Evolutionary conservation across 2,113 vertebrate genomes (phyloP).

Genomic region (Semnopithecus entellus): DNA sequence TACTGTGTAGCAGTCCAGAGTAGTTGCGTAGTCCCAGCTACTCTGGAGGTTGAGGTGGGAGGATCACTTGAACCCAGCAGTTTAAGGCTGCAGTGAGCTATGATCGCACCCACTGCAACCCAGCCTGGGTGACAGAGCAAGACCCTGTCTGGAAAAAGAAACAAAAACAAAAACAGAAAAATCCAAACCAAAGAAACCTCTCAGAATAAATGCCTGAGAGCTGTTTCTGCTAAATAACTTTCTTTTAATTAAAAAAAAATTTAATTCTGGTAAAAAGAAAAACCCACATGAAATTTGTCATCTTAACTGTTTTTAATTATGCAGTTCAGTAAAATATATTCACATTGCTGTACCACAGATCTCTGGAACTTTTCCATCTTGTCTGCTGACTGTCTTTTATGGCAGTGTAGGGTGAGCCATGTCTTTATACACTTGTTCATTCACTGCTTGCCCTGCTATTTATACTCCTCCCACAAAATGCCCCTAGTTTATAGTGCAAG

Average conservation of each 20-base stretch:
- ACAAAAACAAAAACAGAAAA: too few species aligned
- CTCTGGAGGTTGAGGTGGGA: too few species aligned
- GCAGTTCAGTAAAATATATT: background rate
- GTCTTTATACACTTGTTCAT: background rate
- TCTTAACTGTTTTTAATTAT: background rate
- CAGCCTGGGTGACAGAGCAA: too few species aligned
- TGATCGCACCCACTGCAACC: too few species aligned
- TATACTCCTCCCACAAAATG: background rate
- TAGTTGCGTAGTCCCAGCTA: too few species aligned
- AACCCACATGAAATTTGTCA: too few species aligned
- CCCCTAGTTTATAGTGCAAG: background rate
- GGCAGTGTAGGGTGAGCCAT: background rate
- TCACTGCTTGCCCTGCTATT: background rate
- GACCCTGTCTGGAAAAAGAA: too few species aligned
- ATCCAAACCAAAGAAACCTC: background rate
- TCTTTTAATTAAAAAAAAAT: background rate
- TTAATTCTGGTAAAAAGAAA: background rate
- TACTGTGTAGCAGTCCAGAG: too few species aligned
- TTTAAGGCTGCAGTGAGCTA: too few species aligned
- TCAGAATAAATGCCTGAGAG: background rate
- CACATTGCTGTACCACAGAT: accelerated
- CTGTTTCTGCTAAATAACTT: background rate
- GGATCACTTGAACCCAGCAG: too few species aligned
- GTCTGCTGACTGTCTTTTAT: background rate
- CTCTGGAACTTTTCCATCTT: background rate